Base-by-base conservation (phyloP, 2,797 vertebrate species). In the Fistularia commersonii region DNA sequence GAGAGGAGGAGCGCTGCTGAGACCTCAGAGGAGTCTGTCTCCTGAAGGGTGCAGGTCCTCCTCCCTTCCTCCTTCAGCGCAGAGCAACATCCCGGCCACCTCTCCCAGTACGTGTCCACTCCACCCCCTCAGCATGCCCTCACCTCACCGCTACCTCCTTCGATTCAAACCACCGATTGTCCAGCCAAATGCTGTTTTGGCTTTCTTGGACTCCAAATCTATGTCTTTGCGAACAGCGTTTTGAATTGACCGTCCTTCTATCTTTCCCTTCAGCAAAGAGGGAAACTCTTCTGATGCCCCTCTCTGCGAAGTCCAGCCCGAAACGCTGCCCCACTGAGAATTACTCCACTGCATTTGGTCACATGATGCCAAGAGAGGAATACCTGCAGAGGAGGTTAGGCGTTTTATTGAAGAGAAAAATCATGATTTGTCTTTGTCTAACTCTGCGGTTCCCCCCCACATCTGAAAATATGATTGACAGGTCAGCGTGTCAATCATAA, bases 301-400 rank as follows among this genome's bases (percentile, higher is more conserved):
- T 91, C 59, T 92, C 93, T 6, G 92, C 93, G 15, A 94, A 90
- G 36, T 96, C 93, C 72, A 99, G 97, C 61, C 97, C 97, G 0
- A 99, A 98, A 82, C 90, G 96, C 57, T 94, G 93, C 71, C 97
- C 97, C 0, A 89, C 90, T 8, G 96, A 98, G 73, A 98, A 99
- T 71, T 85, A 92, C 66, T 99, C 97, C 68, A 95, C 93, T 3
- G 96, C 93, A 6, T 95, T 99, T 38, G 94, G 91, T 64, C 91
- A 92, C 63, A 79, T 88, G 42, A 82, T 94, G 75, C 89, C 88
- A 32, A 87, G 81, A 79, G 90, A 90, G 11, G 91, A 93, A 61
- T 91, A 87, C 69, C 58, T 80, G 63, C 44, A 53, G 10, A 69
- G 57, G 1, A 65, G 81, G 88, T 87, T 58, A 83, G 64, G 23